These are phyloP conservation scores for Pangasius macronema DNA, from an alignment of 2,797 vertebrate genomes.

Conservation along the genomic window DNA sequence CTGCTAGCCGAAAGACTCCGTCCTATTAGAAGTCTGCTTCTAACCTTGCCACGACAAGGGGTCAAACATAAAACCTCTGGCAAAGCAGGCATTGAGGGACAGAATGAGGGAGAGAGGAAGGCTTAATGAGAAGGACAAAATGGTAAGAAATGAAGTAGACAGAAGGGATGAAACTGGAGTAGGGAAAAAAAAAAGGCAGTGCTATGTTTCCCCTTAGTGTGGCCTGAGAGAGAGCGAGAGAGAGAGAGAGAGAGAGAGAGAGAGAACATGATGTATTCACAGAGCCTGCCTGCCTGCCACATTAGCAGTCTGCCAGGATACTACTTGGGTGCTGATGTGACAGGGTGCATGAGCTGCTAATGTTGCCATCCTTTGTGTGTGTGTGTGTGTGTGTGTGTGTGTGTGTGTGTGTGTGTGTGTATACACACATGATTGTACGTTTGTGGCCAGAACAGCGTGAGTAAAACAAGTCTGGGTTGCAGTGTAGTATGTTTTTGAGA, in stretches of 20 bases:
- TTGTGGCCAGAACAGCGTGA: neutral
- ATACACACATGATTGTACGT: neutral
- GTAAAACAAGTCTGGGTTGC: neutral
- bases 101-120: neutral
- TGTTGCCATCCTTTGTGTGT: constrained; percentile 6
- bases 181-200: neutral
- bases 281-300: constrained; percentile 12
- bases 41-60: constrained; percentile 29
- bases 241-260: neutral
- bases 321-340: constrained; percentile 21
- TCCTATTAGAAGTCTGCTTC: constrained; percentile 14
- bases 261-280: constrained; percentile 25
- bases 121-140: constrained; percentile 22
- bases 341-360: constrained; percentile 26
- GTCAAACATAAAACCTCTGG: constrained; percentile 43
- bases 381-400: neutral
- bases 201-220: neutral
- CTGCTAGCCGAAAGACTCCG: neutral
- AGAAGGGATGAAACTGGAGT: neutral
- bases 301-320: constrained; percentile 28
- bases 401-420: neutral
- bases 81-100: constrained; percentile 6
- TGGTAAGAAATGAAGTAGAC: constrained; percentile 1
- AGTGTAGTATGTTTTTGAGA: neutral
- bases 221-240: neutral